These are phyloP conservation scores for Cavia aperea DNA, from an alignment of 2,113 vertebrate species.

Conservation along the genomic window DNA sequence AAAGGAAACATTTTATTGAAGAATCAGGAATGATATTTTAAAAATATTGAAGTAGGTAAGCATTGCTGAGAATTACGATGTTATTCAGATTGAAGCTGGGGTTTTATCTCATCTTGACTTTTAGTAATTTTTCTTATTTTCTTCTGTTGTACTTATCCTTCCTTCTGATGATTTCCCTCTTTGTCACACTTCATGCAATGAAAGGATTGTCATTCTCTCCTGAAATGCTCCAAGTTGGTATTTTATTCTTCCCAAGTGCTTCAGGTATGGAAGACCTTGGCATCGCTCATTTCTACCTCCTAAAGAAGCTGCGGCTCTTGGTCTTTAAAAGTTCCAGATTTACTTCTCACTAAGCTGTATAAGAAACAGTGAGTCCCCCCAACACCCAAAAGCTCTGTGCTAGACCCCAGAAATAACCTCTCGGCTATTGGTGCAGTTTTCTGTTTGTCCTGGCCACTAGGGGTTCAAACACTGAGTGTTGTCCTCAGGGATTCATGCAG, in stretches of 20 bases:
- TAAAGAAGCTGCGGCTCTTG: not conserved
- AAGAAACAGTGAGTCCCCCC: not conserved
- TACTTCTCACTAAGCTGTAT: too few relatives aligned
- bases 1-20: not conserved
- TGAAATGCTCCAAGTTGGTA: not conserved
- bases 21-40: not conserved
- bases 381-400: not conserved
- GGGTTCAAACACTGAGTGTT: not conserved
- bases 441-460: fast-evolving
- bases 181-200: not conserved
- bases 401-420: not conserved
- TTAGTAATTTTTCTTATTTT: not conserved
- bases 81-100: not conserved
- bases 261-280: not conserved
- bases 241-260: not conserved
- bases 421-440: not conserved
- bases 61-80: not conserved
- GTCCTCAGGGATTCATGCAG: not conserved
- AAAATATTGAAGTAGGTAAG: not conserved
- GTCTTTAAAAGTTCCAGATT: not conserved
- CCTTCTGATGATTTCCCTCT: not conserved
- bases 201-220: not conserved
- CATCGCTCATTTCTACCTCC: not conserved
- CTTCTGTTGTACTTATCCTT: not conserved
- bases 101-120: not conserved